A percentile compares a stretch with the other conserved stretches of the same genome.
These are phyloP conservation scores for Rhogogaster chlorosoma DNA, from an alignment of 2,888 invertebrate species.

Conservation along the genomic window DNA sequence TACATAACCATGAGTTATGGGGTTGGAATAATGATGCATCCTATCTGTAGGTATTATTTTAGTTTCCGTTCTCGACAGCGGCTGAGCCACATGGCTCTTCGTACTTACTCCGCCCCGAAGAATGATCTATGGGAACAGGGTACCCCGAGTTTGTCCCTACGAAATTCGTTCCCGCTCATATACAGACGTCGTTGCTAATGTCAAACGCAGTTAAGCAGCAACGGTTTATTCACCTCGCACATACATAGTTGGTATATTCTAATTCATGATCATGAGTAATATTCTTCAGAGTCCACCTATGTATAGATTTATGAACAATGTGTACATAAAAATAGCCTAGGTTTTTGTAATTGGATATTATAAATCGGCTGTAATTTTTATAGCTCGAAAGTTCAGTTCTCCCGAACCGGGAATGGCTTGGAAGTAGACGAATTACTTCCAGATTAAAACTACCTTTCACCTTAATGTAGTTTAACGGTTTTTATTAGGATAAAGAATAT, in stretches of 20 bases:
- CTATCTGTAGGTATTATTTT: neutral
- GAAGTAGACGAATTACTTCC: neutral
- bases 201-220: neutral
- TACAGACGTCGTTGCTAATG: slow-evolving; percentile 8
- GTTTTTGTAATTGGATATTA: neutral
- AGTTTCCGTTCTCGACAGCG: slow-evolving; percentile 19
- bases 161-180: neutral
- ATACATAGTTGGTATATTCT: neutral
- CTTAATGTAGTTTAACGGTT: neutral
- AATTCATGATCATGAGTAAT: neutral
- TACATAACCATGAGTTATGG: neutral
- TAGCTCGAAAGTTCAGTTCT: neutral
- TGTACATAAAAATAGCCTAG: neutral
- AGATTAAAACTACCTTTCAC: slow-evolving; percentile 6
- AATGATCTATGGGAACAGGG: slow-evolving; percentile 32
- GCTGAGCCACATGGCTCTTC: slow-evolving; percentile 32
- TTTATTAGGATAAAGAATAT: neutral
- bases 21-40: neutral
- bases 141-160: slow-evolving; percentile 20
- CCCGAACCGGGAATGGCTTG: neutral
- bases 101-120: slow-evolving; percentile 37
- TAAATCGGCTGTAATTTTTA: neutral
- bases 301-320: too few relatives aligned
- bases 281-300: too few relatives aligned
- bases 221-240: neutral